Conservation (phyloP, 2,797 vertebrate species). For the Crocidura indochinensis region DNA sequence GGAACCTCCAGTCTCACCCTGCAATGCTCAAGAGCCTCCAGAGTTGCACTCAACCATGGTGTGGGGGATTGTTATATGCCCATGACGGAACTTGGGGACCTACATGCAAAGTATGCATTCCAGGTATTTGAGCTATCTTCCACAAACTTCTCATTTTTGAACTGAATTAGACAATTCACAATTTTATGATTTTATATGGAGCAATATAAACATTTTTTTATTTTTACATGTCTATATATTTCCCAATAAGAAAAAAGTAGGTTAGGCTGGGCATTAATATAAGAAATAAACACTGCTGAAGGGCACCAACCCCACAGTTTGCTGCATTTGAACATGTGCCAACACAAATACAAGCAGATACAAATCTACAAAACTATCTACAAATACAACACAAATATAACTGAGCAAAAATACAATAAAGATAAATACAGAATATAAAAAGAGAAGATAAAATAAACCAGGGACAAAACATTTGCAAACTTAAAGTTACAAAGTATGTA, state of each 20-base stretch:
- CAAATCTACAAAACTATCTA: too few species aligned
- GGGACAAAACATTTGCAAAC: conserved; percentile 9
- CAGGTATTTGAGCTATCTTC: too few species aligned
- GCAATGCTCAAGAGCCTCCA: too few species aligned
- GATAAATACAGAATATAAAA: neutral
- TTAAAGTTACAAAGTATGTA: neutral
- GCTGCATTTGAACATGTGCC: neutral
- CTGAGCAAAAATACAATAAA: neutral
- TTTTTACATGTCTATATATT: neutral
- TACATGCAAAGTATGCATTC: too few species aligned
- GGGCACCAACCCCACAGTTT: neutral
- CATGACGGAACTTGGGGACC: too few species aligned
- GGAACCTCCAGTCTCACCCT: too few species aligned
- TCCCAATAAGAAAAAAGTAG: conserved; percentile 39
- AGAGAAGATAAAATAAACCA: neutral
- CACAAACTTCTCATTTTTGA: too few species aligned
- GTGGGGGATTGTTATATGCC: too few species aligned
- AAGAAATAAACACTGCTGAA: neutral
- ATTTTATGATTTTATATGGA: neutral
- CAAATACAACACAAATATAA: neutral
- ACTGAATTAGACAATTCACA: too few species aligned
- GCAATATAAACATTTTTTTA: neutral
- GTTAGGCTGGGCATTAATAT: neutral
- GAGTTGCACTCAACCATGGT: too few species aligned
- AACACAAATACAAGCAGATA: too few species aligned